Conservation (phyloP, 2,797 vertebrate species). For the Gymnocypris eckloni region DNA sequence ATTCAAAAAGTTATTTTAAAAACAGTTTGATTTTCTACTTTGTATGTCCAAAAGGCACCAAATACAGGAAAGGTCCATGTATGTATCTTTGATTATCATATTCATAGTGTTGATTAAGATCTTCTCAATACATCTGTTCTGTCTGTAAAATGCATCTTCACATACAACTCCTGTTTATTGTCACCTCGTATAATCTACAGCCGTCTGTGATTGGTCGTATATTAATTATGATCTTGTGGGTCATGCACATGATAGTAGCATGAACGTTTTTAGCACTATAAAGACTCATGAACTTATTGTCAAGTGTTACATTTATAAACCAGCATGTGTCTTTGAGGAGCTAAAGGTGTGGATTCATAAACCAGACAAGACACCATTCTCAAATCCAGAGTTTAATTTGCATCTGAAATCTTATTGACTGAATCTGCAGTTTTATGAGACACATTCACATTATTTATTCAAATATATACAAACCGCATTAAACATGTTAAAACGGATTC, state of each 20-base stretch:
- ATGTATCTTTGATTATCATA: neutral
- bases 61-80: neutral
- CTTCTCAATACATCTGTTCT: neutral
- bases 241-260: neutral
- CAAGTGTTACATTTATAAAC: neutral
- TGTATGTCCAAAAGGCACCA: neutral
- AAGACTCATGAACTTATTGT: neutral
- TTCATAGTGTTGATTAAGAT: neutral
- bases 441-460: constrained; percentile 7
- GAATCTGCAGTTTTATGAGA: neutral
- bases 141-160: neutral
- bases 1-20: neutral
- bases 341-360: neutral
- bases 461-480: constrained; percentile 39
- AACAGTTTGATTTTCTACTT: neutral
- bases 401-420: neutral
- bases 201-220: too few species aligned
- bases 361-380: neutral
- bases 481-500: constrained; percentile 12
- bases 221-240: neutral
- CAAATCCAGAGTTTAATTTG: constrained; percentile 23
- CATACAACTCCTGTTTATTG: neutral
- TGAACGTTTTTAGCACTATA: neutral
- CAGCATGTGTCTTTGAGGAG: neutral
- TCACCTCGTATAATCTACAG: neutral